Base-by-base conservation (phyloP, 1,140 invertebrate genomes). In the Caenorhabditis latens region DNA sequence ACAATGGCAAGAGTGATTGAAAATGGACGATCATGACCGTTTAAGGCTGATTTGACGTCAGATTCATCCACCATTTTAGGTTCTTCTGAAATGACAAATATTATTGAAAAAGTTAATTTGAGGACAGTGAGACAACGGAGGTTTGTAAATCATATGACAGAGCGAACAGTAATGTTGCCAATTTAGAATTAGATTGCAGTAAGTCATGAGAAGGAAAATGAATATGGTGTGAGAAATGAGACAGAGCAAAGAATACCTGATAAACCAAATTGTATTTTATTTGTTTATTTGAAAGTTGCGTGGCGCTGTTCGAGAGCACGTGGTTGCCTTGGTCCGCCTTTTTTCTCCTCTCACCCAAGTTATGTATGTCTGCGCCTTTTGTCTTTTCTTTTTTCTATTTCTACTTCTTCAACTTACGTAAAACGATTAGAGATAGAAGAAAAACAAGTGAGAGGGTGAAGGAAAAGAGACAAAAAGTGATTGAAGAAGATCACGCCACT, bases 341-440 rank as follows among this genome's bases (percentile, higher is more conserved):
- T 53, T 53, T n/a, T 79, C 46, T 79, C 46, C 32, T 71, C n/a
- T 46, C 71, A 6, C 71, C 21, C 24, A 79, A 79, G 71, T 42
- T 79, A 79, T 42, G 40, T 71, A 71, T 71, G 71, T 79, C 71
- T 79, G 71, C 71, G 71, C 71, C 71, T 79, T 79, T 53, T n/a
- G 40, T 71, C 65, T 46, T 11, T 50, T 71, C 65, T 46, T 11
- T 50, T 79, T 79, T 79, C 32, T 32, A 32, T 79, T 75, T 48
- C 67, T n/a, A 14, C 24, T 53, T 24, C 46, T 53, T 79, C 71
- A 50, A 42, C 46, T 79, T 79, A 79, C 71, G 71, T 79, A 79
- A 79, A 79, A 79, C n/a, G 13, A 79, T 79, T 42, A 79, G 46
- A 79, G 46, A 79, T 50, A 50, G 46, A 79, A 50, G n/a, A 50